Conservation (phyloP, 2,113 vertebrate genomes). For the Osmerus eperlanus region DNA sequence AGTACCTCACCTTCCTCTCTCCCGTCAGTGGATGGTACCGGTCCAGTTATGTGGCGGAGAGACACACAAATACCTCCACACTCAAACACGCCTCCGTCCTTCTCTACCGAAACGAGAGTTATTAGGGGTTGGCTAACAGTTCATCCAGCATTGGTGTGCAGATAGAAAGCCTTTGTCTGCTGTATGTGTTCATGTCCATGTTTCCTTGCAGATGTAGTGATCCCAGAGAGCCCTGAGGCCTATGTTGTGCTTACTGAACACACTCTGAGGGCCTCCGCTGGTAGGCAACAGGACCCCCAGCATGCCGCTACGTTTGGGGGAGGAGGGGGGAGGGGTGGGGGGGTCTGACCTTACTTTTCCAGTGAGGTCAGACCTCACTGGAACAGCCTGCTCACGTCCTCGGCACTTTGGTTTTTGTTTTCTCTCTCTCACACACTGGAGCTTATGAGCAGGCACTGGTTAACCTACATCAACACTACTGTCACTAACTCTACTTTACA, state of each 20-base stretch:
- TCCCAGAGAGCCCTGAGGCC: slow-evolving; percentile 91
- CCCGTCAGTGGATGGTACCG: background rate
- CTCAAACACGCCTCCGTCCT: background rate
- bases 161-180: too few species aligned
- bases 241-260: slow-evolving; percentile 95
- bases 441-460: slow-evolving; percentile 25
- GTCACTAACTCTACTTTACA: background rate
- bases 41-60: background rate
- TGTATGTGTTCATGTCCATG: slow-evolving; percentile 68
- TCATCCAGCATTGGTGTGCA: too few species aligned
- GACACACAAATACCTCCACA: background rate
- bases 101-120: background rate
- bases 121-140: too few species aligned
- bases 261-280: slow-evolving; percentile 84
- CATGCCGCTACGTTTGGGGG: slow-evolving; percentile 55
- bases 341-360: slow-evolving; percentile 32
- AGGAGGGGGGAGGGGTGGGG: slow-evolving; percentile 41
- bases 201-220: slow-evolving; percentile 94
- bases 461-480: slow-evolving; percentile 22
- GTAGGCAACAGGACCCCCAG: slow-evolving; percentile 78
- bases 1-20: slow-evolving; percentile 18
- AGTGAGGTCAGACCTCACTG: background rate
- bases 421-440: slow-evolving; percentile 45
- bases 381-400: slow-evolving; percentile 40
- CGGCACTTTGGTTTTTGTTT: slow-evolving; percentile 53